Base-by-base conservation (phyloP, 2,888 invertebrate species). In the Meghimatium bilineatum region DNA sequence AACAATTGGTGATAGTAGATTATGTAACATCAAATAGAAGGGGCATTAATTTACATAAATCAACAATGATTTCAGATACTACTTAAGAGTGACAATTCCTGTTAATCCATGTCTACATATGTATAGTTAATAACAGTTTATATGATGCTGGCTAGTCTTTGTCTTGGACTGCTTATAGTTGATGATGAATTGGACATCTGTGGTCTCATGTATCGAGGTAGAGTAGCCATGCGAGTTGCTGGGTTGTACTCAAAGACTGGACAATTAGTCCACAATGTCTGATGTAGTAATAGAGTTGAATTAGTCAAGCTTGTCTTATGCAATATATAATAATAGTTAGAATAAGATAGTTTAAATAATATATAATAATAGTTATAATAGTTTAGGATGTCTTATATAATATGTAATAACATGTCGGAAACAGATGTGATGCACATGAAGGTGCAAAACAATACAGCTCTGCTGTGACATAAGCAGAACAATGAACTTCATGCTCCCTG, bases 211-310 rank as follows among this genome's bases (percentile, higher is more conserved):
- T 91, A 91, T 3, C 88, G 87, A 0, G 93, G 93, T 60, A 92
- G 89, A 49, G 90, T 92, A 76, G 93, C 90, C 75, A 87, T 88
- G 75, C 92, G 91, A n/a, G 93, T 93, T 71, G 89, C 87, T 0
- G 91, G 92, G 87, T 92, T 92, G 56, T 93, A 89, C 86, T 93
- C 93, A 69, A 92, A 88, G 12, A 94, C 89, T 8, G 93, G 93
- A 80, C 93, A 93, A 85, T 94, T 94, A 1, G 92, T 93, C 94
- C 94, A 94, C 63, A 93, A 85, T 87, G 91, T 90, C 93, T 94
- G 89, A 60, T 90, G 63, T 14, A 49, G 44, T 10, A 83, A 44
- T 85, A 80, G 83, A 23, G 75, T 66, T 32, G 67, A 32, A 52
- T 44, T 38, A 74, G n/a, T 29, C n/a, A 20, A 8, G 44, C 5